A percentile compares a stretch with the other conserved stretches of the same genome.
Evolutionary conservation across 2,888 invertebrate genomes (phyloP).

Genomic region (Dasypolia templi): DNA sequence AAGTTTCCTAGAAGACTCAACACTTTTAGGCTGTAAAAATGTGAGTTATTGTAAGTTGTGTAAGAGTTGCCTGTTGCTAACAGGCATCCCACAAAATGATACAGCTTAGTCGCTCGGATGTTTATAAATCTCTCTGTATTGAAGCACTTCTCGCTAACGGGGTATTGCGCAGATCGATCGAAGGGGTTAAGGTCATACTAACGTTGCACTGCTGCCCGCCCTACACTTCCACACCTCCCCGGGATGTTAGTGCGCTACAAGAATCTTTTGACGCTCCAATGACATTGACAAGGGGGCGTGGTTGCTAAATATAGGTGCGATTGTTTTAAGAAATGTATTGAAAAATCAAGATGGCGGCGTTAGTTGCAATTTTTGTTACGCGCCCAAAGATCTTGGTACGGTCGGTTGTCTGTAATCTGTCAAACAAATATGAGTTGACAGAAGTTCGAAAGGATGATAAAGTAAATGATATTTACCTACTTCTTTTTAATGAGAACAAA

Average conservation of each 20-base stretch:
- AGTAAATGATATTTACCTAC: background rate
- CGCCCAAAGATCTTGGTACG: background rate
- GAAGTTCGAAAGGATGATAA: background rate
- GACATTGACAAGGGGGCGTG: background rate
- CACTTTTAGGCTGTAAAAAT: background rate
- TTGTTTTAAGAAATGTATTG: background rate
- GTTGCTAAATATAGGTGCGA: background rate
- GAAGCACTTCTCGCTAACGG: constrained; percentile 7
- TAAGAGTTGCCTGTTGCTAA: constrained; percentile 3
- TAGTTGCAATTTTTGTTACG: background rate
- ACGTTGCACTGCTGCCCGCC: constrained; percentile 36
- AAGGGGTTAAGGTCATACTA: constrained; percentile 37
- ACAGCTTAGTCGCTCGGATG: constrained; percentile 2
- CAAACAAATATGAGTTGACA: background rate
- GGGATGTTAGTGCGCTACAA: background rate
- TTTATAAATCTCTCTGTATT: constrained; percentile 20
- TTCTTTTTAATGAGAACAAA: background rate
- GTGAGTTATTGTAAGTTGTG: background rate
- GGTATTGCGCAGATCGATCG: constrained; percentile 48
- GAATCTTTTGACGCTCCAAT: background rate
- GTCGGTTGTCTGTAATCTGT: background rate
- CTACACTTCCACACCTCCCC: background rate
- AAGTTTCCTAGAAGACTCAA: background rate
- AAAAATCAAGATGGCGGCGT: background rate
- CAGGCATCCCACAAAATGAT: constrained; percentile 15